Conservation (phyloP, 2,797 vertebrate species). For the Cynodonichthys magdalenae region DNA sequence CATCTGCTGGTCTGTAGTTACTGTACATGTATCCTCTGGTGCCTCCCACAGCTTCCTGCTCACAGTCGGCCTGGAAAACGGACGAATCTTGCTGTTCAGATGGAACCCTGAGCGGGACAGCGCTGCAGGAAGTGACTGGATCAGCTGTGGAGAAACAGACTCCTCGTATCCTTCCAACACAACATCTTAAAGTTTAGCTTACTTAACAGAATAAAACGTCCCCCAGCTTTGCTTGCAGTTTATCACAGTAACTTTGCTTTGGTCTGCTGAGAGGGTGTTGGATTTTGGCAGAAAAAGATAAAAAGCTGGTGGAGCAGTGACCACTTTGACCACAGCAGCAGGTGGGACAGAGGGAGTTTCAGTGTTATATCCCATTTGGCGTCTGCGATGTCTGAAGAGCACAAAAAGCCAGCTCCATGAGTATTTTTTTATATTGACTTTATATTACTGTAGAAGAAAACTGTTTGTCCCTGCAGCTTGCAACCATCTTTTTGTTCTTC, state of each 20-base stretch:
- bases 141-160: constrained; percentile 78
- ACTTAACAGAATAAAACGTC: not conserved
- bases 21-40: not conserved
- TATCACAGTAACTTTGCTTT: constrained; percentile 8
- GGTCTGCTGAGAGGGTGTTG: constrained; percentile 8
- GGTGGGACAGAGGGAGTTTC: not conserved
- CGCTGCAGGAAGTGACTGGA: constrained; percentile 84
- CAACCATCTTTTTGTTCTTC: not conserved
- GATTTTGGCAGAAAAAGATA: constrained; percentile 4
- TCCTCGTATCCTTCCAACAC: constrained; percentile 82
- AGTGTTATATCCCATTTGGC: not conserved
- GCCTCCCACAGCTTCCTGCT: constrained; percentile 84
- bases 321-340: constrained; percentile 10
- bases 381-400: constrained; percentile 12
- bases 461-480: not conserved
- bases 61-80: constrained; percentile 90
- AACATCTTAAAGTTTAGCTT: constrained; percentile 18
- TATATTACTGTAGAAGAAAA: not conserved
- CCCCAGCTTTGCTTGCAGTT: not conserved
- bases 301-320: constrained; percentile 4
- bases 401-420: constrained; percentile 13
- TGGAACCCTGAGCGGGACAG: constrained; percentile 83
- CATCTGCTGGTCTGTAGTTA: not conserved
- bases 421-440: not conserved
- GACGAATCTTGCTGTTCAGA: constrained; percentile 87